phyloP scores from a whole-genome alignment of 2,888 invertebrate species.

The Chalcis sispes region DNA sequence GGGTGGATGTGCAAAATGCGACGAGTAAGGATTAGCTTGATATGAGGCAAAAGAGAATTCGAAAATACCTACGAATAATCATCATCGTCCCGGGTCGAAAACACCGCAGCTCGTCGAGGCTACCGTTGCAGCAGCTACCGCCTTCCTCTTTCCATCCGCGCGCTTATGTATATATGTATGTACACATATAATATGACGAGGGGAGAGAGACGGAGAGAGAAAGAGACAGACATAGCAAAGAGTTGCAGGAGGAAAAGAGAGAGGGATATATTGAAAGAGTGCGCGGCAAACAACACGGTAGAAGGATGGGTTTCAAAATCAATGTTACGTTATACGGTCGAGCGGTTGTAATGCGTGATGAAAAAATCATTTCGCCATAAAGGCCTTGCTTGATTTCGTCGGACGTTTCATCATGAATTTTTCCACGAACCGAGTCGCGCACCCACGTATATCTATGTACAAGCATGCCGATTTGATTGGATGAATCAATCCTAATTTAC shows the following conservation, averaged over 20 bases:
- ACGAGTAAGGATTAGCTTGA: conserved; percentile 34
- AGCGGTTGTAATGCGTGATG: conserved; percentile 12
- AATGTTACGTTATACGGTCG: not conserved
- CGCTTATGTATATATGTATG: not conserved
- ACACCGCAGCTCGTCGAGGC: too few species aligned
- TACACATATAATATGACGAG: not conserved
- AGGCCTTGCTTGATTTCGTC: not conserved
- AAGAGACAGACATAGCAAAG: too few species aligned
- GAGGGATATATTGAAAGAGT: too few species aligned
- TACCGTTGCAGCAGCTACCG: too few species aligned
- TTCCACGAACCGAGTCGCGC: conserved; percentile 22
- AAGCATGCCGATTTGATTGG: not conserved
- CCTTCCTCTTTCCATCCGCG: not conserved
- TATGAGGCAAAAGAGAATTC: conserved; percentile 62
- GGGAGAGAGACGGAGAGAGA: conserved; percentile 28
- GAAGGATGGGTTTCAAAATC: conserved; percentile 16
- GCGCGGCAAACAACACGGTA: not conserved
- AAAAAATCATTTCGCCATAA: conserved; percentile 47
- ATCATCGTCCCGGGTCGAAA: conserved; percentile 56
- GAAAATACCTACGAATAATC: conserved; percentile 64
- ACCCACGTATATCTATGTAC: not conserved
- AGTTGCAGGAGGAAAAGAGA: not conserved
- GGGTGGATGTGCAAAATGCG: conserved; percentile 20
- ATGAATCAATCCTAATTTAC: too few species aligned
- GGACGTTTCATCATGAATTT: not conserved